A percentile compares a stretch with the other conserved stretches of the same genome.
phyloP scores from a whole-genome alignment of 2,888 invertebrate species.

The Sarcophaga rosellei region DNA sequence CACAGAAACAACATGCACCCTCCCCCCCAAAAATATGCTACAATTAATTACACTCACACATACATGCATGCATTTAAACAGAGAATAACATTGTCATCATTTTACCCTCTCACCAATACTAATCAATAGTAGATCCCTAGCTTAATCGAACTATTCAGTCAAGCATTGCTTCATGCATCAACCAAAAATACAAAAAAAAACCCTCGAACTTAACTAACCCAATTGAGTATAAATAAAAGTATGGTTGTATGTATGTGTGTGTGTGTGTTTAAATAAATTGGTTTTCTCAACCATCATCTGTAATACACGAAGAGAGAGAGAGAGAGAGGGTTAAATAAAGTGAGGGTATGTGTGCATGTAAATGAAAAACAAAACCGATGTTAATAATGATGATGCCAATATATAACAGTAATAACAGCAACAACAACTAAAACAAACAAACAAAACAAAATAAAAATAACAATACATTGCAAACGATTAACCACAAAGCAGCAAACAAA shows the following conservation, averaged over 20 bases:
- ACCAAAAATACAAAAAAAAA: conserved; percentile 24
- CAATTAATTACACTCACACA: conserved; percentile 1
- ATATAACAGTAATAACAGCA: conserved; percentile 19
- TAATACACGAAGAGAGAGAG: neutral
- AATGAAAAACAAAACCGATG: neutral
- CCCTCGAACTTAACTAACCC: conserved; percentile 19
- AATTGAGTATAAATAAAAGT: conserved; percentile 23
- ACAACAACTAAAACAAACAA: neutral
- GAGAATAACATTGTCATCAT: neutral
- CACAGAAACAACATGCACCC: neutral
- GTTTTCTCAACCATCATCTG: neutral
- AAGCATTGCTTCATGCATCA: conserved; percentile 24
- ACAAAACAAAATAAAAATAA: conserved; percentile 16
- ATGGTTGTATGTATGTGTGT: neutral
- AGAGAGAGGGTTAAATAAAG: neutral
- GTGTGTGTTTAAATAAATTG: neutral
- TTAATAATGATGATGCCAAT: conserved; percentile 36
- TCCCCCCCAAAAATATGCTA: conserved; percentile 12
- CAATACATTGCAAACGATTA: conserved; percentile 55
- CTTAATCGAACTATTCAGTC: conserved; percentile 19
- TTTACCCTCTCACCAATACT: neutral
- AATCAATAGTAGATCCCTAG: neutral
- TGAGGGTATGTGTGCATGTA: neutral
- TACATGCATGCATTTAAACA: neutral
- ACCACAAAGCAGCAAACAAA: conserved; percentile 50